A percentile compares a stretch with the other conserved stretches of the same genome.
Conservation (phyloP, 2,113 vertebrate genomes). For the Glaucidium brasilianum region DNA sequence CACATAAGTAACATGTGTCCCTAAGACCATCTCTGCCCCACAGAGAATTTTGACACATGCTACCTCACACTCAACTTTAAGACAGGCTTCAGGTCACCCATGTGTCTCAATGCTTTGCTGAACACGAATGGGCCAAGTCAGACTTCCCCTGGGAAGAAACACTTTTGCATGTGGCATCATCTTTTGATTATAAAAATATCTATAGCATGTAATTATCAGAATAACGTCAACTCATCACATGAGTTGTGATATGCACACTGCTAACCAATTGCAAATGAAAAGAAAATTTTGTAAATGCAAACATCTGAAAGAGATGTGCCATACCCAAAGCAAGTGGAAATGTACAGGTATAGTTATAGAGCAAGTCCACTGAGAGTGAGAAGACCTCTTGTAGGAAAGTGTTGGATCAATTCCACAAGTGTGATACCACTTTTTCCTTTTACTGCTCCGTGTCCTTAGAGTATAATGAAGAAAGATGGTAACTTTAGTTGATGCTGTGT, state of each 20-base stretch:
- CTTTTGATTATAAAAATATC: neutral
- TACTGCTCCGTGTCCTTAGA: neutral
- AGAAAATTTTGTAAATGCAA: neutral
- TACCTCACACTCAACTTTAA: neutral
- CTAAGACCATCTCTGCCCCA: neutral
- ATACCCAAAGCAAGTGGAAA: neutral
- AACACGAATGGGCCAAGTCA: neutral
- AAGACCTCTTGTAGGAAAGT: neutral
- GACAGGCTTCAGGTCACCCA: neutral
- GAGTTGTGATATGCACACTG: neutral
- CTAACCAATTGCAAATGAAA: neutral
- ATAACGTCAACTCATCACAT: neutral
- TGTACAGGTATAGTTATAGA: neutral
- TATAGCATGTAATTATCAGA: neutral
- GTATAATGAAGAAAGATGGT: neutral
- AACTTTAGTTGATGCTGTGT: constrained; percentile 1
- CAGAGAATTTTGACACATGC: neutral
- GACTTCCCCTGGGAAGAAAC: neutral
- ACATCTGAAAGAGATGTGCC: neutral
- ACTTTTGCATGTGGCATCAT: neutral
- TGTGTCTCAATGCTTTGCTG: neutral
- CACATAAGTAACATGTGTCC: neutral
- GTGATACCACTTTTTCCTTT: neutral
- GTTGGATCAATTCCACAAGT: neutral
- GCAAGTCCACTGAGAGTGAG: neutral